Percentiles rank a stretch among this genome's conserved stretches.
phyloP scores from a whole-genome alignment of 2,113 vertebrate genomes.

The Henicopernis longicauda region DNA sequence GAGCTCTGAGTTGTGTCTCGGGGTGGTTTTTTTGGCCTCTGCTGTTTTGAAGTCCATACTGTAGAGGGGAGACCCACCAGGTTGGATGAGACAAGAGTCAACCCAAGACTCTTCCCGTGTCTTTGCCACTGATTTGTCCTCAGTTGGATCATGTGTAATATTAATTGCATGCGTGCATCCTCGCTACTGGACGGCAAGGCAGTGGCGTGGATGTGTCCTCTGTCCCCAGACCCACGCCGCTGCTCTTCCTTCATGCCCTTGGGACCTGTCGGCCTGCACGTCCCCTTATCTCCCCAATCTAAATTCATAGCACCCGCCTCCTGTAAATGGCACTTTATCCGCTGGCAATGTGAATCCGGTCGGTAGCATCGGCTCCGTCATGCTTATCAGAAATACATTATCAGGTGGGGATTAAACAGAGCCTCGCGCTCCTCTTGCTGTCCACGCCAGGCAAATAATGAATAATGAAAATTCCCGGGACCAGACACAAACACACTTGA shows the following conservation, averaged over 20 bases:
- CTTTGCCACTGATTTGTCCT: neutral
- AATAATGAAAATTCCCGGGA: constrained; percentile 72
- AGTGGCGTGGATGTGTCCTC: neutral
- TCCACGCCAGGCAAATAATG: constrained; percentile 50
- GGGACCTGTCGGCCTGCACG: neutral
- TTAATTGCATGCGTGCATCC: neutral
- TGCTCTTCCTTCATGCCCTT: neutral
- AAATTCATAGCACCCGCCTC: constrained; percentile 9
- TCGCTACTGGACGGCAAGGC: neutral
- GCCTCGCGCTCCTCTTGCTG: neutral
- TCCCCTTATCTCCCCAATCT: neutral
- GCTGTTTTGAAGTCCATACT: neutral
- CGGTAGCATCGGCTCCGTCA: constrained; percentile 49
- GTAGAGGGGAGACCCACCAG: rapidly evolving
- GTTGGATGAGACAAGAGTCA: neutral
- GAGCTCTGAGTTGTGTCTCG: neutral
- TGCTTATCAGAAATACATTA: constrained; percentile 77
- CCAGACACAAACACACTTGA: constrained; percentile 67
- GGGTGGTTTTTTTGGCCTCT: neutral
- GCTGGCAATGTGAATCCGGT: constrained; percentile 61
- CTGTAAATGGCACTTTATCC: constrained; percentile 59
- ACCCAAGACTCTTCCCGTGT: neutral
- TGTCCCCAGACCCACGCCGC: neutral
- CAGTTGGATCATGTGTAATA: rapidly evolving
- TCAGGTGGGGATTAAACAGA: constrained; percentile 73